Conservation (phyloP, 2,888 invertebrate species). For the Cactoblastis cactorum region DNA sequence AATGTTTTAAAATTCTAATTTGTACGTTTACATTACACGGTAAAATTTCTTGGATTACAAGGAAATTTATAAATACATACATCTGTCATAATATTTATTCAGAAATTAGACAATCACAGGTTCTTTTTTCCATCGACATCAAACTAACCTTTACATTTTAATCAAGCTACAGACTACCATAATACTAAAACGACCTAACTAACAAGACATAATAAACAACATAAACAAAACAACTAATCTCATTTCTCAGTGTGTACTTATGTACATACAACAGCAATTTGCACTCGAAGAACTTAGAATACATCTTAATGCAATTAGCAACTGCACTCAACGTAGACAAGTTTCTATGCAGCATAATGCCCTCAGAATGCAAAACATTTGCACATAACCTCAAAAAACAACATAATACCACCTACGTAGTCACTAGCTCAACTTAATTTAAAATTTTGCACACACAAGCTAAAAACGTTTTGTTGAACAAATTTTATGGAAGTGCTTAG, state of each 20-base stretch:
- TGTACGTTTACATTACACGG: too few species aligned
- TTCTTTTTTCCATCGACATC: too few species aligned
- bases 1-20: too few species aligned
- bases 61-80: too few species aligned
- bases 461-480: conserved; percentile 44
- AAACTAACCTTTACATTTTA: too few species aligned
- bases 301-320: conserved; percentile 11
- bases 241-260: neutral
- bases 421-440: conserved; percentile 23
- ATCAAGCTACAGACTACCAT: too few species aligned
- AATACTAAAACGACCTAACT: too few species aligned
- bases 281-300: conserved; percentile 8
- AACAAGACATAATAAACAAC: too few species aligned
- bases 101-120: too few species aligned
- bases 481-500: conserved; percentile 45
- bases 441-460: conserved; percentile 34
- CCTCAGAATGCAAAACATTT: conserved; percentile 6
- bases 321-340: conserved; percentile 1
- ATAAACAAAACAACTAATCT: too few species aligned
- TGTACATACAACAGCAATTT: neutral
- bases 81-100: too few species aligned
- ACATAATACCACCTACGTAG: conserved; percentile 4
- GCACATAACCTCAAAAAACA: neutral
- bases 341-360: conserved; percentile 7
- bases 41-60: too few species aligned